Evolutionary conservation across 2,113 vertebrate genomes (phyloP).

Genomic region (Brienomyrus longianalis): DNA sequence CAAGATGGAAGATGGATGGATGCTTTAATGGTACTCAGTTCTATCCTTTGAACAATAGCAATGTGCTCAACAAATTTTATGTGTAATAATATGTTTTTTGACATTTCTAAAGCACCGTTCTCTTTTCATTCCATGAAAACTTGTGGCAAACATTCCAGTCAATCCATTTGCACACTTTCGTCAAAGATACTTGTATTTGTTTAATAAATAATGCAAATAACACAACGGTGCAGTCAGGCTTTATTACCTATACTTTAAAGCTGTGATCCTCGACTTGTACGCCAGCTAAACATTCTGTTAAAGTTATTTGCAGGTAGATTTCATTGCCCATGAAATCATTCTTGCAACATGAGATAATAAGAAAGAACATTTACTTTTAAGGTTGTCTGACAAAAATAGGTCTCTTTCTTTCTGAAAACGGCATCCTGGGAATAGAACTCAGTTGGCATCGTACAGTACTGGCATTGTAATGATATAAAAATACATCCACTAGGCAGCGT

Average conservation of each 20-base stretch:
- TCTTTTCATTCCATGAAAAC: neutral
- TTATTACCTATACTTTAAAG: neutral
- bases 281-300: neutral
- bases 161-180: neutral
- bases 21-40: too few species aligned
- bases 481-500: neutral
- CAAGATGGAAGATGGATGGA: neutral
- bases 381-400: neutral
- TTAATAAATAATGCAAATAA: neutral
- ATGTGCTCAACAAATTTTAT: neutral
- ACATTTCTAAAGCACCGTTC: neutral
- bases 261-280: neutral
- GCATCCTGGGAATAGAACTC: neutral
- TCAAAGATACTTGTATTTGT: neutral
- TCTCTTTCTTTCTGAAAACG: neutral
- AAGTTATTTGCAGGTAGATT: slow-evolving; percentile 3
- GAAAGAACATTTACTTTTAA: slow-evolving; percentile 8
- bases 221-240: neutral
- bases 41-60: neutral
- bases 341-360: neutral
- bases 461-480: neutral
- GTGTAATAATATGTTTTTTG: neutral
- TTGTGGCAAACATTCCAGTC: neutral
- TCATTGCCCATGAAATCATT: neutral
- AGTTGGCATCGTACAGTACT: neutral